Evolutionary conservation across 2,113 vertebrate species (phyloP), one percentile per base, ranked within the genome.

Genomic region (Oreochromis tanganicae): DNA sequence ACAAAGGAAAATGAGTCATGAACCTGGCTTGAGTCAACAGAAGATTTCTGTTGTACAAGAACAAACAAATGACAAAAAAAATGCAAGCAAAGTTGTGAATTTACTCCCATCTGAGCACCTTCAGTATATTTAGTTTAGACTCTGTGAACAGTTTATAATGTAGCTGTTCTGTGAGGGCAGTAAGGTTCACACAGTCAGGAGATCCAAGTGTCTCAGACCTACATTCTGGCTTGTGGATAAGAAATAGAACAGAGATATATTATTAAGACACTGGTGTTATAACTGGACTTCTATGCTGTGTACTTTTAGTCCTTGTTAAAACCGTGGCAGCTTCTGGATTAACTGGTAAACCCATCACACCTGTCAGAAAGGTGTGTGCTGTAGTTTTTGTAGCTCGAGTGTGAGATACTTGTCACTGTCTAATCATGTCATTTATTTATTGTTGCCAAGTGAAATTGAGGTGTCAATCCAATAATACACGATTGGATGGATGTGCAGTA

Each of bases 231-330:
- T 46, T 29, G 41, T 48, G 68, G 68, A 48, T 27, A 17, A 46
- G 38, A 43, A 73, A 1, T 1, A 27, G 3, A 73, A 10, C 12
- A 46, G 21, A 73, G 38, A 43, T 6, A 0, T 43, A 9, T 46
- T 0, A 73, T 24, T 73, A 46, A 46, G 68, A 27, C 38, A 43
- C 36, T 6, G 21, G 8, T 73, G 38, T 10, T 27, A 17, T 9
- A 46, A 14, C 10, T 41, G 36, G 3, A 71, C 66, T 41, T 43
- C 3, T 43, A 38, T 8, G 38, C 61, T 66, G 61, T 66, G 10
- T 36, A 12, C 3, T 0, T 21, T 0, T 38, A 6, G 32, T 38
- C 34, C 34, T 38, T 21, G 36, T 41, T 71, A 43, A 21, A 71
- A 2, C n/a, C 2, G 4, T 0, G 36, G 36, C 4, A 1, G 68